These are phyloP conservation scores for Pimephales promelas DNA, from an alignment of 2,113 vertebrate species.

Conservation along the genomic window DNA sequence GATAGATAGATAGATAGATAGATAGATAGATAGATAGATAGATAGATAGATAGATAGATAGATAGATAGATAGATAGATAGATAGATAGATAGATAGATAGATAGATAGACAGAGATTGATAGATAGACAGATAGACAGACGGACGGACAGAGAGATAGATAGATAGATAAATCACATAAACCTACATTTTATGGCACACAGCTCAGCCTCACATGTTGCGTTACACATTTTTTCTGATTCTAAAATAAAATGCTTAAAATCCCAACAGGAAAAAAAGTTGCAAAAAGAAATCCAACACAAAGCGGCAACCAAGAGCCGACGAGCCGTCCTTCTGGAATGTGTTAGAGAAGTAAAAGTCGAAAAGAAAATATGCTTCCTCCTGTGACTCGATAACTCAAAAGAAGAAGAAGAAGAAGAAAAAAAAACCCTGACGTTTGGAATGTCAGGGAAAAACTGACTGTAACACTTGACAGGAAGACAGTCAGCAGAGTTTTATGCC, in stretches of 20 bases:
- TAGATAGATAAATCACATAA: constrained; percentile 11
- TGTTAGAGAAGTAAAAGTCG: background rate
- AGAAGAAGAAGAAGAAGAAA: background rate
- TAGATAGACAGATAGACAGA: too few relatives aligned
- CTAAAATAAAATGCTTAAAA: background rate
- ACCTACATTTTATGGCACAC: constrained; percentile 66
- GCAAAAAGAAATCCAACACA: background rate
- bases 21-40: too few relatives aligned
- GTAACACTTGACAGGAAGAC: constrained; percentile 12
- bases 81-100: too few relatives aligned
- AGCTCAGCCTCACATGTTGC: constrained; percentile 56
- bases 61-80: too few relatives aligned
- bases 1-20: too few relatives aligned
- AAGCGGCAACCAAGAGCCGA: background rate
- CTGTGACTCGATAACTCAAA: constrained; percentile 27
- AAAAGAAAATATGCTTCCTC: constrained; percentile 25
- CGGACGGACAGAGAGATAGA: too few relatives aligned
- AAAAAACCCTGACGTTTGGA: background rate
- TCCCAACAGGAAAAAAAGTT: background rate
- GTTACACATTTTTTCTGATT: constrained; percentile 53
- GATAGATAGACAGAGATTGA: too few relatives aligned
- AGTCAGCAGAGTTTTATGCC: background rate
- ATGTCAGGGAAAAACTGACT: background rate
- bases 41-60: too few relatives aligned
- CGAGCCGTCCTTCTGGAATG: background rate